phyloP scores from a whole-genome alignment of 2,113 vertebrate genomes.

The Ancistrus triradiatus region DNA sequence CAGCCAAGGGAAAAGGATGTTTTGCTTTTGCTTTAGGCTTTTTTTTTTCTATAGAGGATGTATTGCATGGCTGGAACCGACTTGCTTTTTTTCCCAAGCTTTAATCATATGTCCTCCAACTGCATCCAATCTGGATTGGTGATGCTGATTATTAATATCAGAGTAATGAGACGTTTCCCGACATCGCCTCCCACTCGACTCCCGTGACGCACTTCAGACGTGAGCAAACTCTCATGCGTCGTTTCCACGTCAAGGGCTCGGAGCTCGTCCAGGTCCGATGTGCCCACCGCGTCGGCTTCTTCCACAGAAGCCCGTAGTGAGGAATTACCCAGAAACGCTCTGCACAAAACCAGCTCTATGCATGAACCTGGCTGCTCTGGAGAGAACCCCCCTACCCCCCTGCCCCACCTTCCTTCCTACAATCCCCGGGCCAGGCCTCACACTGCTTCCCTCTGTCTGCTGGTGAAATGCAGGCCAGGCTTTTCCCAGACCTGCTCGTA shows the following conservation, averaged over 20 bases:
- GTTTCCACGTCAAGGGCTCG: constrained; percentile 14
- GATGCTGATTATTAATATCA: background rate
- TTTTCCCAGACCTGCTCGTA: constrained; percentile 24
- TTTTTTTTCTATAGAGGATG: too few species aligned
- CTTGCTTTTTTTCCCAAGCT: too few species aligned
- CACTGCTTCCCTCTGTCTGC: constrained; percentile 60
- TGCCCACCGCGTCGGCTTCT: background rate
- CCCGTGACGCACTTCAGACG: constrained; percentile 10
- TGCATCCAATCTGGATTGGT: background rate
- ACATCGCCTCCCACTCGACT: constrained; percentile 4
- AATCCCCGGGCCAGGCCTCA: too few species aligned
- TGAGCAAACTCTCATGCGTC: background rate
- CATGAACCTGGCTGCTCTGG: constrained; percentile 24
- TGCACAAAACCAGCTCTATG: constrained; percentile 38
- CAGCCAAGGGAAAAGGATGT: too few species aligned
- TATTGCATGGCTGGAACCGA: too few species aligned
- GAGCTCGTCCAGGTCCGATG: constrained; percentile 6
- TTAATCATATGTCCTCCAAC: too few species aligned
- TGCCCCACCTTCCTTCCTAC: constrained; percentile 38
- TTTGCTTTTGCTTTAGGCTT: too few species aligned
- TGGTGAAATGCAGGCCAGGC: constrained; percentile 21
- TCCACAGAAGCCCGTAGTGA: constrained; percentile 34
- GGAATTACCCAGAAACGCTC: constrained; percentile 37
- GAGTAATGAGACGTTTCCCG: constrained; percentile 25
- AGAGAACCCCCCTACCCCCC: constrained; percentile 36